These are phyloP conservation scores for Zaprionus nigranus DNA, from an alignment of 1,140 invertebrate species.

Conservation along the genomic window DNA sequence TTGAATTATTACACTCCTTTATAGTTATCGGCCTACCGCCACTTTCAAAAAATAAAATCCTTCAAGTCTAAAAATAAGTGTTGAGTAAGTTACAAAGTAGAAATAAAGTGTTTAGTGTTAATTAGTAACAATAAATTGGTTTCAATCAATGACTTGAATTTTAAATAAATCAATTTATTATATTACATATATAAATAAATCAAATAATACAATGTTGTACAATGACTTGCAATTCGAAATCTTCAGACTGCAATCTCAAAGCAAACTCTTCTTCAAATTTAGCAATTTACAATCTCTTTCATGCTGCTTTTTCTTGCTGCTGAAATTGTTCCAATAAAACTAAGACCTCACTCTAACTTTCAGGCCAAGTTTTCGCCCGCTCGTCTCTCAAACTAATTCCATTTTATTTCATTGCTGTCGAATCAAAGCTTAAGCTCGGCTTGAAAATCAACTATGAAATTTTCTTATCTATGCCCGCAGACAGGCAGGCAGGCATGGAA, in stretches of 20 bases:
- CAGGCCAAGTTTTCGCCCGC: background rate
- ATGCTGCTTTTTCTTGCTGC: background rate
- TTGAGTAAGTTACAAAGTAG: too few species aligned
- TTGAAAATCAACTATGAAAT: conserved; percentile 24
- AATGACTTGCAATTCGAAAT: background rate
- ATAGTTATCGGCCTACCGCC: too few species aligned
- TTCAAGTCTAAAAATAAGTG: too few species aligned
- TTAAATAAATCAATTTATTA: too few species aligned
- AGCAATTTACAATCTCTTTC: background rate
- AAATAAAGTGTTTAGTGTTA: too few species aligned
- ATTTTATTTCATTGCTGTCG: conserved; percentile 16
- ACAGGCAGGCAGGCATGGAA: background rate
- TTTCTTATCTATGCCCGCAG: conserved; percentile 20
- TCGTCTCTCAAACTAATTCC: background rate
- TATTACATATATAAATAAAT: too few species aligned
- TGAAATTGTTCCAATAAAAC: background rate
- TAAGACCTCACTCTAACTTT: background rate
- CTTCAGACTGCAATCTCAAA: background rate
- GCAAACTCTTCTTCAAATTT: background rate
- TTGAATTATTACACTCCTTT: too few species aligned
- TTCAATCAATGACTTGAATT: too few species aligned
- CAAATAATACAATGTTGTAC: too few species aligned
- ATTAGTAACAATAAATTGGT: too few species aligned
- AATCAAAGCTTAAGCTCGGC: conserved; percentile 8
- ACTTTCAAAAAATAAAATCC: too few species aligned